Percentiles rank a stretch among this genome's conserved stretches.
phyloP scores from a whole-genome alignment of 2,797 vertebrate species.

The Hyperoplus immaculatus region DNA sequence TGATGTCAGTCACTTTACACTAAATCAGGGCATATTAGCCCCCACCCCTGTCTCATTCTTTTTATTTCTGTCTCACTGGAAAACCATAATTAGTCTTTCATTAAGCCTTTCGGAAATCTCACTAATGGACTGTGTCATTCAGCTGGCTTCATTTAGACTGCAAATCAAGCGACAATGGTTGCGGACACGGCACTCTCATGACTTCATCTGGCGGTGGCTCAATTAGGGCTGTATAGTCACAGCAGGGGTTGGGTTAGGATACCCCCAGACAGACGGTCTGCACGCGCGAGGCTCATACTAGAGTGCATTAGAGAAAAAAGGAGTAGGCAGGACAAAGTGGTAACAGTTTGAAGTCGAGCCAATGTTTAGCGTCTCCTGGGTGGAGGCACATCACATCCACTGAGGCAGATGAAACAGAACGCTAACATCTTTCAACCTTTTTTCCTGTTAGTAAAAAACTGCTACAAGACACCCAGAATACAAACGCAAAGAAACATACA shows the following conservation, averaged over 20 bases:
- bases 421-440: slow-evolving; percentile 63
- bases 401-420: slow-evolving; percentile 54
- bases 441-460: slow-evolving; percentile 21
- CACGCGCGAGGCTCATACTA: neutral
- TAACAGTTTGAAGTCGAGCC: slow-evolving; percentile 43
- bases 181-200: slow-evolving; percentile 66
- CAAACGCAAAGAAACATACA: slow-evolving; percentile 36
- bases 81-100: slow-evolving; percentile 82
- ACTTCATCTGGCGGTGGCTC: slow-evolving; percentile 67
- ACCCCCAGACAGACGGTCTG: slow-evolving; percentile 16
- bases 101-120: slow-evolving; percentile 77
- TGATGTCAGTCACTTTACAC: slow-evolving; percentile 64
- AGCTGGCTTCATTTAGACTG: slow-evolving; percentile 75
- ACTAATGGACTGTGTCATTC: slow-evolving; percentile 82
- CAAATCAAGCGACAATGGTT: slow-evolving; percentile 74
- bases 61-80: slow-evolving; percentile 55
- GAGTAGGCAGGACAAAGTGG: slow-evolving; percentile 16
- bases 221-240: slow-evolving; percentile 58
- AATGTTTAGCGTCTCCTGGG: slow-evolving; percentile 55
- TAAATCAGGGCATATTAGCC: slow-evolving; percentile 72
- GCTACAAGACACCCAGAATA: slow-evolving; percentile 41
- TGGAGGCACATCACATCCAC: slow-evolving; percentile 39
- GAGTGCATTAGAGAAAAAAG: slow-evolving; percentile 17
- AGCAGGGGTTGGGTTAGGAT: slow-evolving; percentile 29
- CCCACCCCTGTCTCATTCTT: slow-evolving; percentile 38